Base-by-base conservation (phyloP, 2,888 invertebrate genomes). In the Himalopsyche japonica region DNA sequence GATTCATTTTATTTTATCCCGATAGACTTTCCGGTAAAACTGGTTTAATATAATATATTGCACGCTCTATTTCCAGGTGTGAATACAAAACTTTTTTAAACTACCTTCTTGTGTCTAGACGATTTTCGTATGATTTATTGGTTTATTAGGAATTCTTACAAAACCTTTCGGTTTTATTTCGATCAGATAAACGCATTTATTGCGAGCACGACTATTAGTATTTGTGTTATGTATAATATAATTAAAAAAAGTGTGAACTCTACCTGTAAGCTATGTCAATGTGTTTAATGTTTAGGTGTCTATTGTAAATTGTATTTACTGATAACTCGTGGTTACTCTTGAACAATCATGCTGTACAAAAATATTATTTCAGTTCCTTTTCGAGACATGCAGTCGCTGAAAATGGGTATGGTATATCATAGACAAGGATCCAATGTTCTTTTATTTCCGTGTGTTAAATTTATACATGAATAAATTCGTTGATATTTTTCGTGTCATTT, bases 211-310 rank as follows among this genome's bases (percentile, higher is more conserved):
- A 20, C 57, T 57, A 20, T 57, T 57, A 57, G 57, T 43, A 57
- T 57, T 0, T 57, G 5, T 57, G 20, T 57, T 57, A 20, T 57
- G 20, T 57, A 57, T 20, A 20, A 57, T 20, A 57, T n/a, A n/a
- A n/a, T n/a, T n/a, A n/a, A n/a, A 20, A 57, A 57, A 57, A 57
- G 24, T 57, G 57, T 57, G 57, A 49, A 5, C 20, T 87, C 88
- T 88, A 88, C 86, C 84, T 87, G 83, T 78, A 86, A 82, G 85
- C 86, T 86, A 83, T 76, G 84, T 86, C 86, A 87, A 85, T 83
- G 83, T 82, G 84, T 84, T 37, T 77, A 80, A 84, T 84, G 85
- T 82, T 78, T 20, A 57, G 0, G 6, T 7, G 20, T 10, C 20
- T 57, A 20, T 20, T 57, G 49, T n/a, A 49, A 20, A 49, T 20